These are phyloP conservation scores for Speoplatyrhinus poulsoni DNA, from an alignment of 2,113 vertebrate genomes.

Conservation along the genomic window DNA sequence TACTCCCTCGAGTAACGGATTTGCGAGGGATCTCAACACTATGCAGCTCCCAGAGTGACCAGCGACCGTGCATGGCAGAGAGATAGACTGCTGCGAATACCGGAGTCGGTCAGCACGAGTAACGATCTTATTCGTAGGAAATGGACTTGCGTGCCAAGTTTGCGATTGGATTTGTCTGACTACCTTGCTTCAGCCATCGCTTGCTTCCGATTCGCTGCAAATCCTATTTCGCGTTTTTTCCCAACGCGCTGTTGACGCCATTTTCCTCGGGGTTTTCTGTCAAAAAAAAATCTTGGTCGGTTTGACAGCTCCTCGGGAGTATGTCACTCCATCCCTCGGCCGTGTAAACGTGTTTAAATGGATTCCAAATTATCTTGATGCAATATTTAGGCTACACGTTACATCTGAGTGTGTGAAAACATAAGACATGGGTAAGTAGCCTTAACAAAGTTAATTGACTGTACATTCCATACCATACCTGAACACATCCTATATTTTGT, in stretches of 20 bases:
- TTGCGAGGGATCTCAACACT: conserved; percentile 70
- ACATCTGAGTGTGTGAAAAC: conserved; percentile 68
- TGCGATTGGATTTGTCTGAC: conserved; percentile 55
- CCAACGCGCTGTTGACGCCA: conserved; percentile 76
- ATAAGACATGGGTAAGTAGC: conserved; percentile 82
- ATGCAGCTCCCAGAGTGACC: conserved; percentile 69
- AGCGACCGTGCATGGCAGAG: conserved; percentile 57
- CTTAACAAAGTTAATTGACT: conserved; percentile 39
- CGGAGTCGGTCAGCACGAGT: conserved; percentile 31
- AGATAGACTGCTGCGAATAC: conserved; percentile 35
- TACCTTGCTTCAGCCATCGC: conserved; percentile 53
- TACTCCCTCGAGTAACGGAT: conserved; percentile 72
- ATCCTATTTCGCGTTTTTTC: conserved; percentile 45
- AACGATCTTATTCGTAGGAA: conserved; percentile 43
- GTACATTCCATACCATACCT: conserved; percentile 58
- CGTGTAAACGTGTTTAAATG: conserved; percentile 74
- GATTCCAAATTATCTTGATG: conserved; percentile 78
- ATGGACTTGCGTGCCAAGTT: conserved; percentile 57
- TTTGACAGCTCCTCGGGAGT: conserved; percentile 78
- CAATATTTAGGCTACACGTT: conserved; percentile 62
- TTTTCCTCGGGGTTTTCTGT: conserved; percentile 76
- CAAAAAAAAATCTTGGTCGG: conserved; percentile 59
- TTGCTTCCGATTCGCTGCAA: conserved; percentile 45
- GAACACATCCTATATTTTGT: conserved; percentile 48
- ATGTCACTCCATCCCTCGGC: conserved; percentile 73